Conservation (phyloP, 2,888 invertebrate genomes). For the Spilarctia lutea region DNA sequence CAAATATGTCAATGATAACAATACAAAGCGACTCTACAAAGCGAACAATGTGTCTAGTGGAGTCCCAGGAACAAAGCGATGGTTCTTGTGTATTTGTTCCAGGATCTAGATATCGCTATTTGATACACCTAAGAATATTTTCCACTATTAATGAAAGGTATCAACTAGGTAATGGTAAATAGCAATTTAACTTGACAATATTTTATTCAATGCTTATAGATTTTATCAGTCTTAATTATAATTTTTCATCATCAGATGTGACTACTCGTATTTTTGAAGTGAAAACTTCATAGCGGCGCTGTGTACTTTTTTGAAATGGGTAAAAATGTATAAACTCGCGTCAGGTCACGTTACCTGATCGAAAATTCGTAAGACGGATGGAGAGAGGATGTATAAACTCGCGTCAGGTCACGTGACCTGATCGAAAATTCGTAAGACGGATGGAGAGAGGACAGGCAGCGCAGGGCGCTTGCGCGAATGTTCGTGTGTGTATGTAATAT, state of each 20-base stretch:
- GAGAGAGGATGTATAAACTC: too few relatives aligned
- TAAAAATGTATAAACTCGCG: too few relatives aligned
- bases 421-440: too few relatives aligned
- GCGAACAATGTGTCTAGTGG: constrained; percentile 12
- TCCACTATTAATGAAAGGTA: not conserved
- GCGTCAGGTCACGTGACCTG: too few relatives aligned
- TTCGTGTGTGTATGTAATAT: too few relatives aligned
- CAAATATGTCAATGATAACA: constrained; percentile 15
- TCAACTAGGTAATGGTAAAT: not conserved
- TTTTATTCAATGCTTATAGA: not conserved
- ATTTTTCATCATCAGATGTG: not conserved
- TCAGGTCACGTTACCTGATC: too few relatives aligned
- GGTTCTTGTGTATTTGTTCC: constrained; percentile 12
- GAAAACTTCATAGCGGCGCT: too few relatives aligned
- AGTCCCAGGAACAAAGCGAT: constrained; percentile 8
- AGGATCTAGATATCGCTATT: constrained; percentile 18
- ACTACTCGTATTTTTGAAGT: too few relatives aligned
- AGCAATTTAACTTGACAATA: not conserved
- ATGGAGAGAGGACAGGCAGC: too few relatives aligned
- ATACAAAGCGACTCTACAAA: constrained; percentile 15
- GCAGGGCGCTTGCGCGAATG: too few relatives aligned
- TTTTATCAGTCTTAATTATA: not conserved
- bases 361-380: too few relatives aligned
- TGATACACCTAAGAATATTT: not conserved
- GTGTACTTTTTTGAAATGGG: too few relatives aligned